A percentile compares a stretch with the other conserved stretches of the same genome.
Evolutionary conservation across 1,140 invertebrate species (phyloP).

Genomic region (Caerostris extrusa): DNA sequence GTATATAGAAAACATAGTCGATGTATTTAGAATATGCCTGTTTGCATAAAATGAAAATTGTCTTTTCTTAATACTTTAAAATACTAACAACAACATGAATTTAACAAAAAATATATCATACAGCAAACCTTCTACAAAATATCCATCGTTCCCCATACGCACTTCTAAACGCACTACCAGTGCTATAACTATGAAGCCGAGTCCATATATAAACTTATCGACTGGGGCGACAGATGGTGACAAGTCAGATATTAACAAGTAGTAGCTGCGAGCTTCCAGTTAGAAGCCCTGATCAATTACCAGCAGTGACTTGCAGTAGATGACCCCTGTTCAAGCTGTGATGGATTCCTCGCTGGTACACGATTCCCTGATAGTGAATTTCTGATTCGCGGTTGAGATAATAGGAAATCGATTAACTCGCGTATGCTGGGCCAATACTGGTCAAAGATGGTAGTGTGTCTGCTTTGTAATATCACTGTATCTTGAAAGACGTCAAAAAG

Average conservation of each 20-base stretch:
- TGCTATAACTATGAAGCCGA: neutral
- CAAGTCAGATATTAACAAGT: neutral
- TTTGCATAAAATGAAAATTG: too few relatives aligned
- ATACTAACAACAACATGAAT: too few relatives aligned
- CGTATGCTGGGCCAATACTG: neutral
- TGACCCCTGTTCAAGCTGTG: neutral
- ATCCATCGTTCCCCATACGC: too few relatives aligned
- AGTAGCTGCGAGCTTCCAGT: neutral
- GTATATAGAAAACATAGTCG: too few relatives aligned
- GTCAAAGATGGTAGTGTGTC: neutral
- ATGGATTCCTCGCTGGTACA: neutral
- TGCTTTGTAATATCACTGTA: neutral
- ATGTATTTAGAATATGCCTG: too few relatives aligned
- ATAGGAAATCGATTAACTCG: constrained; percentile 21
- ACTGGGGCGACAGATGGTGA: neutral
- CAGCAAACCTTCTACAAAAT: too few relatives aligned
- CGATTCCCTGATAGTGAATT: neutral
- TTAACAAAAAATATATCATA: too few relatives aligned
- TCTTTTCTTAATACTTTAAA: too few relatives aligned
- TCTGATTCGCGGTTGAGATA: neutral
- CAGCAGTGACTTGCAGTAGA: neutral
- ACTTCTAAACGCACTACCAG: too few relatives aligned
- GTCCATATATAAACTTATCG: neutral
- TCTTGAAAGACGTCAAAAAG: neutral
- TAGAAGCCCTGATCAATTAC: neutral